phyloP scores from a whole-genome alignment of 2,113 vertebrate genomes.

The Stegastes partitus region DNA sequence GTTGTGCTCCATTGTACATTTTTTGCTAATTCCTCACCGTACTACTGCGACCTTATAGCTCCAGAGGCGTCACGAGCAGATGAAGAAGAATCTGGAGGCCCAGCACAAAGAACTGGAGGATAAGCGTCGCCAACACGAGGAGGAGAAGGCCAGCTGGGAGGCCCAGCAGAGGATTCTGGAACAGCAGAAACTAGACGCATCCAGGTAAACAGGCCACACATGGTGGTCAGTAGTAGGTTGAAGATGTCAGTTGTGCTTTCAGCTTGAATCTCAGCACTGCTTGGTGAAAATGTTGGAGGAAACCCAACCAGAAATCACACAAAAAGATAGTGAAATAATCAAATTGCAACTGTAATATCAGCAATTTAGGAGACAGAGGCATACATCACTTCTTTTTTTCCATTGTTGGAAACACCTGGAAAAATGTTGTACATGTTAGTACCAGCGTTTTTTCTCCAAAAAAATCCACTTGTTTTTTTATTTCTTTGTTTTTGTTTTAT shows the following conservation, averaged over 20 bases:
- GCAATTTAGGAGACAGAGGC: no score
- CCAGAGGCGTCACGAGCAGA: conserved; percentile 94
- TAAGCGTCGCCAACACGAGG: conserved; percentile 92
- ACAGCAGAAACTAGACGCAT: conserved; percentile 91
- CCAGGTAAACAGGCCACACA: conserved; percentile 63
- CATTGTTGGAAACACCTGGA: no score
- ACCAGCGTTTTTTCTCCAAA: no score
- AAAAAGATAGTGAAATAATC: no score
- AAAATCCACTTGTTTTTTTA: no score
- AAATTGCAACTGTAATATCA: no score
- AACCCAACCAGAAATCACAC: neutral
- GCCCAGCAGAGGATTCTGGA: conserved; percentile 93
- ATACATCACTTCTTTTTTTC: no score
- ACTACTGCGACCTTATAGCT: conserved; percentile 77
- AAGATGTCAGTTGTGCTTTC: no score
- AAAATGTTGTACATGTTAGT: no score
- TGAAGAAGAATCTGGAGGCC: conserved; percentile 97
- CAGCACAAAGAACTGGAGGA: conserved; percentile 96
- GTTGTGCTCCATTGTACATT: neutral
- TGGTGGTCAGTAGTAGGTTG: no score
- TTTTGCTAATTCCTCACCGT: neutral
- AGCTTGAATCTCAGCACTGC: neutral
- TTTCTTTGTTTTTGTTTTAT: no score
- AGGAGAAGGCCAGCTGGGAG: conserved; percentile 94
- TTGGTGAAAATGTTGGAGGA: neutral